A percentile compares a stretch with the other conserved stretches of the same genome.
These are phyloP conservation scores for Vidua macroura DNA, from an alignment of 2,113 vertebrate species.

Conservation along the genomic window DNA sequence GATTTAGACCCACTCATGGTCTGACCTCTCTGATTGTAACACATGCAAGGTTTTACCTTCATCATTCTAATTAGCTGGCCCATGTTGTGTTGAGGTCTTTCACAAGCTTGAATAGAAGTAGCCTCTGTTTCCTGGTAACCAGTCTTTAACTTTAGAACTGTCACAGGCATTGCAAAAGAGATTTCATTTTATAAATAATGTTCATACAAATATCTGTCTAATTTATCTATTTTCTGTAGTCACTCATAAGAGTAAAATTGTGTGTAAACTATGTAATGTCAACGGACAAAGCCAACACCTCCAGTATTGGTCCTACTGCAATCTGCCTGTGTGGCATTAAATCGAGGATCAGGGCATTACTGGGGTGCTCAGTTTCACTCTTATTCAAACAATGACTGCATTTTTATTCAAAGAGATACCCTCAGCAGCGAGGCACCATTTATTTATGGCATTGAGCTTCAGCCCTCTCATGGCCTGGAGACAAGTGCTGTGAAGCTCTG, in stretches of 20 bases:
- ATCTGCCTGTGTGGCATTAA: neutral
- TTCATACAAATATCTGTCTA: neutral
- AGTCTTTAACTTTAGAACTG: neutral
- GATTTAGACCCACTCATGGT: neutral
- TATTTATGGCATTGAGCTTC: neutral
- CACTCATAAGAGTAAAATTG: neutral
- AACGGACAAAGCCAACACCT: neutral
- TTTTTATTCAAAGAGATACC: neutral
- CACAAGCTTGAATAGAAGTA: neutral
- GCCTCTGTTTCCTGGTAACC: neutral
- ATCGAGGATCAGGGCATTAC: neutral
- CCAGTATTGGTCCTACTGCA: neutral
- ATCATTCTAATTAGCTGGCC: conserved; percentile 8
- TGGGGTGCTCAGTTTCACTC: neutral
- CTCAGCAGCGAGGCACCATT: neutral
- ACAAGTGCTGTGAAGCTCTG: neutral
- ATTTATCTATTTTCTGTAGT: neutral
- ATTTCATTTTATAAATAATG: neutral
- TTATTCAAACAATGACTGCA: neutral
- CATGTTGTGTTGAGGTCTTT: neutral
- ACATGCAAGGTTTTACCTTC: neutral
- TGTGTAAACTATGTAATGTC: neutral
- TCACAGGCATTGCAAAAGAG: neutral
- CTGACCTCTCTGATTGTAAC: conserved; percentile 11
- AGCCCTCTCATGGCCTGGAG: neutral